A percentile compares a stretch with the other conserved stretches of the same genome.
Evolutionary conservation across 2,888 invertebrate genomes (phyloP).

Genomic region (Drosophila cyrtoloma): DNA sequence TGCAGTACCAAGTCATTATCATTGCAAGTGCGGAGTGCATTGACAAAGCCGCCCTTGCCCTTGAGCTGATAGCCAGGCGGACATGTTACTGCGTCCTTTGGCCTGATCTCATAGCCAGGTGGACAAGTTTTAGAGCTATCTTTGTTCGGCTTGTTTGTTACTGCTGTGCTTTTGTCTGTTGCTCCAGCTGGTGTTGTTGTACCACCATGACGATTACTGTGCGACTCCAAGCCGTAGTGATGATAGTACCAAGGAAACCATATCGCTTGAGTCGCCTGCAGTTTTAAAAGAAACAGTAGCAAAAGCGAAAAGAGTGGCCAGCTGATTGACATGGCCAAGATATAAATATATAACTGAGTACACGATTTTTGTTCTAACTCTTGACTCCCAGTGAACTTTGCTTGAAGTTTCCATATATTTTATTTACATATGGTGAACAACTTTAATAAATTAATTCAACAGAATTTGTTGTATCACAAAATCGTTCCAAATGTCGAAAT

Average conservation of each 20-base stretch:
- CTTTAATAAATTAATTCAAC: background rate
- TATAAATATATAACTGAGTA: background rate
- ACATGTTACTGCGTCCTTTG: slow-evolving; percentile 26
- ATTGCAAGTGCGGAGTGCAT: slow-evolving; percentile 69
- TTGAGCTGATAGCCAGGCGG: slow-evolving; percentile 52
- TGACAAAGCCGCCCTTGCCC: background rate
- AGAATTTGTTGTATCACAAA: background rate
- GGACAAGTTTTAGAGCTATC: slow-evolving; percentile 25
- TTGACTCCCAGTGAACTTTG: slow-evolving; percentile 30
- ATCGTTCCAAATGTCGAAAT: background rate
- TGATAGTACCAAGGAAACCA: slow-evolving; percentile 77
- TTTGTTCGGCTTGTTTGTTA: slow-evolving; percentile 1
- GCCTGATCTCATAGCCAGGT: slow-evolving; percentile 44
- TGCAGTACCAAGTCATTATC: slow-evolving; percentile 86
- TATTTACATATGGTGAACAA: background rate
- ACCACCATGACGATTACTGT: slow-evolving; percentile 25
- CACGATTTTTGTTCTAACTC: background rate
- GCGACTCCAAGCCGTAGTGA: slow-evolving; percentile 52
- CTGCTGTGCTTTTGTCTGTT: background rate
- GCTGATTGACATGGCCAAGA: slow-evolving; percentile 25
- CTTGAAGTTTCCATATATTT: background rate
- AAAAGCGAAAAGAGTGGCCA: slow-evolving; percentile 4
- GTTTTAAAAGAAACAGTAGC: slow-evolving; percentile 38
- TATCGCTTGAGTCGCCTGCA: slow-evolving; percentile 40
- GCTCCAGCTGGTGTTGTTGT: background rate